phyloP scores from a whole-genome alignment of 2,797 vertebrate species.

The Poecilia wingei region DNA sequence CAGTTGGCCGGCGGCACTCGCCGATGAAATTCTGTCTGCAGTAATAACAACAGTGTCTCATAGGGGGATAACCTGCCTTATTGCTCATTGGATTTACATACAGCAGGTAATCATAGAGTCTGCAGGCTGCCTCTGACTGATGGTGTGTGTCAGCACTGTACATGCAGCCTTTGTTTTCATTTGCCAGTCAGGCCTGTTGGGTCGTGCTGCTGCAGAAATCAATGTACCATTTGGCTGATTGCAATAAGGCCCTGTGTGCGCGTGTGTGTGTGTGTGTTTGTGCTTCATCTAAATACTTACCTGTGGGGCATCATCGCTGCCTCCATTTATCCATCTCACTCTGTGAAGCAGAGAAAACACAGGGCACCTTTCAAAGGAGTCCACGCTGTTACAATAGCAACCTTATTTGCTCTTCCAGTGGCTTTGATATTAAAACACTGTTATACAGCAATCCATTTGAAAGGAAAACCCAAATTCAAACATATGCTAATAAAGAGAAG shows the following conservation, averaged over 20 bases:
- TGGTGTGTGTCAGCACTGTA: constrained; percentile 70
- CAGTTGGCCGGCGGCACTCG: constrained; percentile 63
- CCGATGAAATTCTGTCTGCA: constrained; percentile 50
- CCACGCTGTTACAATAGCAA: constrained; percentile 36
- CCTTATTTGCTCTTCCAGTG: constrained; percentile 50
- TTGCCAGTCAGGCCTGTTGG: constrained; percentile 57
- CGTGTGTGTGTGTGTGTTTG: neutral
- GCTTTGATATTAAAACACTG: constrained; percentile 65
- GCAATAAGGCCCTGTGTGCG: constrained; percentile 23
- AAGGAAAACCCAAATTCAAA: constrained; percentile 56
- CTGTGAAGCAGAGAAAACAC: constrained; percentile 36
- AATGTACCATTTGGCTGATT: constrained; percentile 58
- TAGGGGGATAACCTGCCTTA: constrained; percentile 69
- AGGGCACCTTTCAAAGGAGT: constrained; percentile 33
- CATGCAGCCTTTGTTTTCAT: constrained; percentile 73
- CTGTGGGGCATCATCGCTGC: constrained; percentile 62
- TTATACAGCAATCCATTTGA: constrained; percentile 55
- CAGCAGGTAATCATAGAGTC: constrained; percentile 68
- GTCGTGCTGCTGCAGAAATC: constrained; percentile 60
- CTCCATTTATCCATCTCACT: constrained; percentile 58
- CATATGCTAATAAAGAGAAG: constrained; percentile 59
- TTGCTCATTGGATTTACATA: constrained; percentile 77
- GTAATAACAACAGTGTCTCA: constrained; percentile 59
- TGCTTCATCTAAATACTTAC: constrained; percentile 57
- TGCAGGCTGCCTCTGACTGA: constrained; percentile 71